These are phyloP conservation scores for Paralvinella palmiformis DNA, from an alignment of 1,140 invertebrate genomes.

Conservation along the genomic window DNA sequence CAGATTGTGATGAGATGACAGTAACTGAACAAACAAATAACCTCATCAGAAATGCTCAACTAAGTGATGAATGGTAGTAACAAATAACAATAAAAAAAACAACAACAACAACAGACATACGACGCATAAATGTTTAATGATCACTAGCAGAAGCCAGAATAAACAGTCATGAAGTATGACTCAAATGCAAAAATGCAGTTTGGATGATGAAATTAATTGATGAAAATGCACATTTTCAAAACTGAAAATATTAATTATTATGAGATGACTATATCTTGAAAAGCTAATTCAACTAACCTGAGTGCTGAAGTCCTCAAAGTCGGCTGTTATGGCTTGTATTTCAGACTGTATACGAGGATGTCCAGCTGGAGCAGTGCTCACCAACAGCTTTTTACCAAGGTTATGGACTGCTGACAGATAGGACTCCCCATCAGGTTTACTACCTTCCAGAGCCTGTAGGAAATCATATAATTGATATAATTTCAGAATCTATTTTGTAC, in stretches of 20 bases:
- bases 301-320: conserved; percentile 37
- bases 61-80: no score
- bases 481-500: background rate
- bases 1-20: conserved; percentile 30
- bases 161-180: no score
- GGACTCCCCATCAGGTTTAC: conserved; percentile 30
- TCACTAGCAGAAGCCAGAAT: no score
- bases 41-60: background rate
- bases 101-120: no score
- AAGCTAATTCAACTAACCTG: no score
- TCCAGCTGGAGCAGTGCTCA: conserved; percentile 38
- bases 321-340: conserved; percentile 35
- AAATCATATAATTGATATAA: background rate
- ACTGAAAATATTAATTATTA: no score
- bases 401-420: conserved; percentile 34
- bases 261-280: no score
- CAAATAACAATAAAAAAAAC: no score
- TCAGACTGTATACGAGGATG: conserved; percentile 30
- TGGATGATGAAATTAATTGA: no score
- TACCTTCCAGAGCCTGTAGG: background rate
- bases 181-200: no score
- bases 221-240: no score
- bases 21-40: conserved; percentile 12
- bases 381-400: conserved; percentile 35
- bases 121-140: no score